Evolutionary conservation across 2,113 vertebrate species (phyloP), one percentile per base, ranked within the genome.

Genomic region (Corythornis madagascariensis): DNA sequence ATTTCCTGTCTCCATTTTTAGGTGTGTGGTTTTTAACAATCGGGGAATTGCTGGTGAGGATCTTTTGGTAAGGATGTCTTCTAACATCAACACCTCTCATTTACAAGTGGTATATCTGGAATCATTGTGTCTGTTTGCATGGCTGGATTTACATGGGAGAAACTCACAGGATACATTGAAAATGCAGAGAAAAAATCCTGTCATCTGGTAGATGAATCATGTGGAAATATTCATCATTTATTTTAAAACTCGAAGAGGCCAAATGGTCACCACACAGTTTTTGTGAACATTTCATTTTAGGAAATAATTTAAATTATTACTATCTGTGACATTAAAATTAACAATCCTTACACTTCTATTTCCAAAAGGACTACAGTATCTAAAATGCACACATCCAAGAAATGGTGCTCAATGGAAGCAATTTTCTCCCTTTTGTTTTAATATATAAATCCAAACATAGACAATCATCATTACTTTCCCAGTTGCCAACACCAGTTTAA

Each of bases 21-120:
- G 99, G 96, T 99, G 98, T 64, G 98, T 99, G 94, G 98, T 99
- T 66, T 99, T 99, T 96, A 98, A 98, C 95, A 98, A 98, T 92
- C 97, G 98, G 74, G 98, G 98, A 86, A 91, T 98, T 88, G 96
- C 98, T 29, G 99, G 99, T 33, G 99, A 99, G 96, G 98, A 98
- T 47, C 98, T 99, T 61, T 97, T 99, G 99, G 99, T 99, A 98
- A 99, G 98, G 72, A 93, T 95, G 91, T 63, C 83, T 95, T 87
- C 82, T 60, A 89, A 94, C 83, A 95, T 94, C 93, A 94, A 79
- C 64, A 40, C 89, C 31, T 92, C 48, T 83, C 56, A 56, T 6
- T 7, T 57, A 29, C 24, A 71, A 67, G 63, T n/a, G 8, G 50
- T 71, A 57, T 47, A 53, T 73, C 16, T 29, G 21, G 64, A 75